phyloP scores from a whole-genome alignment of 2,888 invertebrate genomes.

The Trisateles emortualis region DNA sequence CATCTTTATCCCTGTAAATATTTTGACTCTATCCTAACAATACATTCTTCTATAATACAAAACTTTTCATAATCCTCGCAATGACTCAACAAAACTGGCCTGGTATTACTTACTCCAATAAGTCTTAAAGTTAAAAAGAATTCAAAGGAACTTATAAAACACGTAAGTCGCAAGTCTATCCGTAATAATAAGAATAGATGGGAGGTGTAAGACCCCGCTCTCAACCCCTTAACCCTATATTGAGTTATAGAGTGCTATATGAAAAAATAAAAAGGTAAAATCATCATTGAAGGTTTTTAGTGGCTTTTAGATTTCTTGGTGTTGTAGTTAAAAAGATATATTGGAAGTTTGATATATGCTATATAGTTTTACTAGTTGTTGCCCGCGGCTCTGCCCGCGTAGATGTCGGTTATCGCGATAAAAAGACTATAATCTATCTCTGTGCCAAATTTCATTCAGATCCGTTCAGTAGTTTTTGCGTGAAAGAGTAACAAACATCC shows the following conservation, averaged over 20 bases:
- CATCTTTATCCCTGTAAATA: too few relatives aligned
- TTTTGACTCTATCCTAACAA: not conserved
- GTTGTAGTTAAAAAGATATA: not conserved
- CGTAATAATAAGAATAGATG: slow-evolving; percentile 12
- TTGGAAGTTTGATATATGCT: too few relatives aligned
- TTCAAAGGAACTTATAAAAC: slow-evolving; percentile 3
- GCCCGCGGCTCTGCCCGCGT: too few relatives aligned
- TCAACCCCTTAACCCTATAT: slow-evolving; percentile 20
- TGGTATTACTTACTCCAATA: not conserved
- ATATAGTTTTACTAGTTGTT: too few relatives aligned
- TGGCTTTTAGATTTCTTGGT: not conserved
- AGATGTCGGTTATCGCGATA: too few relatives aligned
- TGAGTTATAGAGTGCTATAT: slow-evolving; percentile 41
- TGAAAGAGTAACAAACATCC: too few relatives aligned
- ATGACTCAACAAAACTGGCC: not conserved
- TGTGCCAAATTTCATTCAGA: too few relatives aligned
- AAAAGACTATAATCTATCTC: too few relatives aligned
- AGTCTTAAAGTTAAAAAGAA: slow-evolving; percentile 1
- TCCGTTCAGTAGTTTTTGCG: too few relatives aligned
- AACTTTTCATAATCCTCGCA: not conserved
- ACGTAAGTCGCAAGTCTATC: slow-evolving; percentile 4
- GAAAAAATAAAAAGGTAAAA: slow-evolving; percentile 16
- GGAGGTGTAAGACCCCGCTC: slow-evolving; percentile 15
- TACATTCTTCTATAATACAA: not conserved
- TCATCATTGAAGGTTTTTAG: slow-evolving; percentile 13